phyloP scores from a whole-genome alignment of 2,888 invertebrate species.

The Cloeon dipterum region DNA sequence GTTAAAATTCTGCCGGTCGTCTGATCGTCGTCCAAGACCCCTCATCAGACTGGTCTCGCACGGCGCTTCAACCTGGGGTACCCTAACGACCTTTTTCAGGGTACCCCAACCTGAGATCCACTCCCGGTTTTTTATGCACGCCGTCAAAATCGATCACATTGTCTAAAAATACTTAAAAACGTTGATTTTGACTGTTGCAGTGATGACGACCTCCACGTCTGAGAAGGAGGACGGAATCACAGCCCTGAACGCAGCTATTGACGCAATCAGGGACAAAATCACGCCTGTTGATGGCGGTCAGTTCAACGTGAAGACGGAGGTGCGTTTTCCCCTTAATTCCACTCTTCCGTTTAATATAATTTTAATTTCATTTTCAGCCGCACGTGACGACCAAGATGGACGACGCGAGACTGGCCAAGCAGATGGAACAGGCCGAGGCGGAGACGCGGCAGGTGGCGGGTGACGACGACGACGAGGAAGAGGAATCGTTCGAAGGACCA shows the following conservation, averaged over 20 bases:
- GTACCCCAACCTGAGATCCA: no score
- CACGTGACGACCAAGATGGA: slow-evolving; percentile 97
- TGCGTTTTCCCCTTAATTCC: slow-evolving; percentile 28
- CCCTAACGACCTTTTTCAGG: no score
- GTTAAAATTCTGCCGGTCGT: no score
- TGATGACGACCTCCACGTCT: slow-evolving; percentile 95
- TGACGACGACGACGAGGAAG: slow-evolving; percentile 57
- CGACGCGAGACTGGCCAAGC: slow-evolving; percentile 82
- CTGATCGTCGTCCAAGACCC: no score
- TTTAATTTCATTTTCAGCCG: slow-evolving; percentile 35
- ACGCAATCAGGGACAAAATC: slow-evolving; percentile 66
- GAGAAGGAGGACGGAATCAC: slow-evolving; percentile 86
- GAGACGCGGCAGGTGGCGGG: slow-evolving; percentile 89
- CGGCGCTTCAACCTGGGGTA: no score
- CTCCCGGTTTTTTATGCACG: no score
- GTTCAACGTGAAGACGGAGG: slow-evolving; percentile 85
- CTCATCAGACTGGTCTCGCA: no score
- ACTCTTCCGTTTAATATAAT: no score
- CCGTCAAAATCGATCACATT: neutral
- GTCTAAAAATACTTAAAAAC: neutral
- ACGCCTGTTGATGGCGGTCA: slow-evolving; percentile 56
- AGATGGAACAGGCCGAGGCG: slow-evolving; percentile 81
- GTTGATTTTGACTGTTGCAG: slow-evolving; percentile 21
- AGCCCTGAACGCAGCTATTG: slow-evolving; percentile 71
- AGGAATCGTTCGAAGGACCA: no score